These are phyloP conservation scores for Eutolmus rufibarbis DNA, from an alignment of 2,888 invertebrate species.

Conservation along the genomic window DNA sequence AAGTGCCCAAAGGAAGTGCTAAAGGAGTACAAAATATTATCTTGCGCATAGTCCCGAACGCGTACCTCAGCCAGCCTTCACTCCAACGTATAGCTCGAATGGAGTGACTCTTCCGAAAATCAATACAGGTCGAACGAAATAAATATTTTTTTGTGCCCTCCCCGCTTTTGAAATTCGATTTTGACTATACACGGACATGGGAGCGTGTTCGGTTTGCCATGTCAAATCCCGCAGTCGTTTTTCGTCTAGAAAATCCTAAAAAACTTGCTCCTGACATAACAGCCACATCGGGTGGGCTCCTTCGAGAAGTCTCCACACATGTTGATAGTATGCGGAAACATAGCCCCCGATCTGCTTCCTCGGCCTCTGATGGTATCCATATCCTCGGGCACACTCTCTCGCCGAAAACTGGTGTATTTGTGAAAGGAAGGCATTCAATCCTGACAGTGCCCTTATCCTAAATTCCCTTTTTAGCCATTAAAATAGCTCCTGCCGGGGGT, in stretches of 20 bases:
- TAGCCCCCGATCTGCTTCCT: neutral
- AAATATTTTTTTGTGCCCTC: conserved; percentile 23
- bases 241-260: conserved; percentile 11
- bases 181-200: conserved; percentile 15
- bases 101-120: conserved; percentile 41
- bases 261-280: conserved; percentile 1
- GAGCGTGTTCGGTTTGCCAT: neutral
- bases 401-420: conserved; percentile 19
- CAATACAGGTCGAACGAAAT: conserved; percentile 42
- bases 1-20: conserved; percentile 34
- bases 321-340: conserved; percentile 36
- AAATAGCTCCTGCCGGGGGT: neutral
- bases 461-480: neutral
- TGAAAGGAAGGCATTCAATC: conserved; percentile 25
- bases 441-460: conserved; percentile 27
- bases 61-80: conserved; percentile 1
- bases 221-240: conserved; percentile 18
- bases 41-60: conserved; percentile 28
- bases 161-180: conserved; percentile 19
- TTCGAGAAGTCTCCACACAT: conserved; percentile 33
- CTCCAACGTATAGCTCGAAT: neutral
- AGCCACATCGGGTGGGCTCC: conserved; percentile 27
- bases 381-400: conserved; percentile 17
- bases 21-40: conserved; percentile 37
- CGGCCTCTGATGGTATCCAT: neutral